Evolutionary conservation across 2,797 vertebrate species (phyloP), one percentile per base, ranked within the genome.

Genomic region (Knipowitschia caucasica): DNA sequence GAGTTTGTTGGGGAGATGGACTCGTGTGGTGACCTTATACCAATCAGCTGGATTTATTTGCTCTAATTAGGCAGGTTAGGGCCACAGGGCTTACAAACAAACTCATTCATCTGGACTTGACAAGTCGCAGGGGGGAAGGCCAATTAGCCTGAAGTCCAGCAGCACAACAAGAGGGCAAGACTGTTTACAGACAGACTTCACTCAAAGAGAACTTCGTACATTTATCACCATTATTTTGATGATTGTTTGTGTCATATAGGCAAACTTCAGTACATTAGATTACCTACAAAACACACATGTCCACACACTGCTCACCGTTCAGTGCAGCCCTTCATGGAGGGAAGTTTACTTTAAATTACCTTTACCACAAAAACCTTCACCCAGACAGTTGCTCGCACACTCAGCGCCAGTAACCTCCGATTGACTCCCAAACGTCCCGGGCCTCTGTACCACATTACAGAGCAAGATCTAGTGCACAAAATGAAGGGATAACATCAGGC

Each of bases 41-140:
- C 40, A 74, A 55, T 80, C 50, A 53, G 52, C 25, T 73, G 65
- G 51, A 77, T 87, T 85, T 85, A 82, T 89, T 86, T 88, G 71
- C 82, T 84, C 77, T 82, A 85, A 89, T 85, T 86, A 83, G 67
- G 53, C 53, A 64, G 36, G 61, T 72, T 66, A 64, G 29, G 62
- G 62, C 63, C 67, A 77, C 71, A 74, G 67, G 78, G 71, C 62
- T 62, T 55, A 47, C 64, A 80, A 77, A 86, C 81, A 50, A 81
- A 81, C 66, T 64, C 74, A 80, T 86, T 70, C 36, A 69, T 87
- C 77, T 80, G 71, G 25, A 73, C 18, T 34, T 75, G 67, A 75
- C 71, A 75, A 49, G 67, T 50, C 35, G 38, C 59, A 66, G 53
- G 50, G 66, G 56, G 38, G 66, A 72, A 73, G 56, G 50, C 49